Conservation (phyloP, 2,888 invertebrate species). For the Seira sanloemensis region DNA sequence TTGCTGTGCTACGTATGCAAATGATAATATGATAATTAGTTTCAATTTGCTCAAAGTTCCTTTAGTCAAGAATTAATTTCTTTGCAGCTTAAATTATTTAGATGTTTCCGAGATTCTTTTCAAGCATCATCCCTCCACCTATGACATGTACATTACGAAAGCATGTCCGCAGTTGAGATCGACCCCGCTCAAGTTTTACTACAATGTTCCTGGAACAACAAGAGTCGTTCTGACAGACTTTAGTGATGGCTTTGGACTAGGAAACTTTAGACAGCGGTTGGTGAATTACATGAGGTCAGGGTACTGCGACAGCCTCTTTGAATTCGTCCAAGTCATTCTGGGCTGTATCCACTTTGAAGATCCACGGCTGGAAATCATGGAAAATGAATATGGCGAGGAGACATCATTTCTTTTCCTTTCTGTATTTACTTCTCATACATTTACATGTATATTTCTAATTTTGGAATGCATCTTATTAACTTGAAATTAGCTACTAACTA, state of each 20-base stretch:
- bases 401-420: conserved; percentile 61
- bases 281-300: conserved; percentile 48
- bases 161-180: conserved; percentile 64
- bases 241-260: conserved; percentile 21
- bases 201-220: conserved; percentile 50
- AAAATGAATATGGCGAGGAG: conserved; percentile 64
- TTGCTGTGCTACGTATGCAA: conserved; percentile 61
- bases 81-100: conserved; percentile 58
- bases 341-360: conserved; percentile 48
- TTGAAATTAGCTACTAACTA: background rate
- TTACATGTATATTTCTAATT: background rate
- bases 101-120: conserved; percentile 58
- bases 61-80: background rate
- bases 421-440: conserved; percentile 25
- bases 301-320: conserved; percentile 54
- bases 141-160: conserved; percentile 36
- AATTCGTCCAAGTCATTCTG: conserved; percentile 54
- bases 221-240: conserved; percentile 19
- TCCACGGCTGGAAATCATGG: conserved; percentile 57
- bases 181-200: conserved; percentile 63
- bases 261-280: conserved; percentile 50
- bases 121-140: background rate
- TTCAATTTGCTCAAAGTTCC: background rate
- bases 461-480: conserved; percentile 17
- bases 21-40: too few species aligned